Base-by-base conservation (phyloP, 2,113 vertebrate genomes). In the Rafetus swinhoei region DNA sequence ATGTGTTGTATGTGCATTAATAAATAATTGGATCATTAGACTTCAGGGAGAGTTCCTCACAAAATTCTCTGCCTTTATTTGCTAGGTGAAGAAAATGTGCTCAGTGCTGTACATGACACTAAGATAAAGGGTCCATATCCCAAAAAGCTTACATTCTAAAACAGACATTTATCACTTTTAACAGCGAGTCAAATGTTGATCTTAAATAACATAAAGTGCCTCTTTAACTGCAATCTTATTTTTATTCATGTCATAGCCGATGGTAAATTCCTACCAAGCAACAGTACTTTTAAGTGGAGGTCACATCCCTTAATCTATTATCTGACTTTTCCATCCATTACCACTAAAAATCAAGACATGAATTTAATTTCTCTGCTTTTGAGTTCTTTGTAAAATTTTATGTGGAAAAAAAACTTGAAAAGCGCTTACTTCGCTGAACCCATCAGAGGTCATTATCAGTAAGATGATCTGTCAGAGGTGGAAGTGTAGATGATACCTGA, bases 201-300 rank as follows among this genome's bases (percentile, higher is more conserved):
- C 91, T 96, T 94, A 95, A 95, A 93, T 65, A 45, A 79, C 13
- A 81, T 92, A 86, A 87, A 95, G 53, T n/a, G 7, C 12, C 57
- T 96, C 50, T 95, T 88, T 96, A 93, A 80, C 80, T 87, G 92
- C n/a, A 82, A 90, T 55, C 57, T 90, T 81, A 27, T 90, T 82
- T 85, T 92, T 86, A 65, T 55, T 29, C 24, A 84, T 79, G 27
- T 89, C 62, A 94, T n/a, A 88, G 82, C 81, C 39, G 79, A 82
- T 45, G 6, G 45, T 45, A 45, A 45, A 45, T 45, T 85, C 77
- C 52, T 62, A 82, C 77, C 54, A 93, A 92, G 84, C 32, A 93
- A 90, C 45, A 95, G 7, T 7, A 29, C 81, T 94, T 95, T 84
- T 86, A 88, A 93, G 65, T 88, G 54, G 90, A 96, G 95, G 87